phyloP scores from a whole-genome alignment of 1,140 invertebrate species.

The Drosophila tsacasi region DNA sequence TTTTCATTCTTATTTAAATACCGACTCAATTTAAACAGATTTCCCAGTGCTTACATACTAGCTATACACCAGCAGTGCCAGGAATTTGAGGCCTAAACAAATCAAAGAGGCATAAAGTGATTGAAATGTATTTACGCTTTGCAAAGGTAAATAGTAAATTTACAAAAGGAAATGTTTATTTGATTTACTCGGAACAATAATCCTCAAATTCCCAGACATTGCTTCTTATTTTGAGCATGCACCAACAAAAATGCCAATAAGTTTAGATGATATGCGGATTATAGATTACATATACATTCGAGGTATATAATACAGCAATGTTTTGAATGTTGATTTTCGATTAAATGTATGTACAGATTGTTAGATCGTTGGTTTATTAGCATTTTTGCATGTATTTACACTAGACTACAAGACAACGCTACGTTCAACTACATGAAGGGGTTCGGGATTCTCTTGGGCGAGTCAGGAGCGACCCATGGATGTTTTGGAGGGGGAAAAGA shows the following conservation, averaged over 20 bases:
- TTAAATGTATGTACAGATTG: slow-evolving; percentile 59
- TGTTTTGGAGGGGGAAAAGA: slow-evolving; percentile 56
- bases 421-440: slow-evolving; percentile 85
- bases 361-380: slow-evolving; percentile 64
- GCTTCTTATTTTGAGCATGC: slow-evolving; percentile 47
- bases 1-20: neutral
- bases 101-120: slow-evolving; percentile 1
- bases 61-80: slow-evolving; percentile 47
- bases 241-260: slow-evolving; percentile 79
- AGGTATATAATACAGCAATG: slow-evolving; percentile 42
- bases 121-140: slow-evolving; percentile 16
- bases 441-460: slow-evolving; percentile 84
- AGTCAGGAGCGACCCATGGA: slow-evolving; percentile 87
- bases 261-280: slow-evolving; percentile 50
- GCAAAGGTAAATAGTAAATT: slow-evolving; percentile 27
- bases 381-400: slow-evolving; percentile 84
- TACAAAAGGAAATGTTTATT: slow-evolving; percentile 4
- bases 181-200: neutral
- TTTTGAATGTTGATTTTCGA: slow-evolving; percentile 13
- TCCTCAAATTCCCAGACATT: slow-evolving; percentile 48
- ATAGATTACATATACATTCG: slow-evolving; percentile 20
- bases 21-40: slow-evolving; percentile 37
- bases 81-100: slow-evolving; percentile 53
- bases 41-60: slow-evolving; percentile 43
- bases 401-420: slow-evolving; percentile 76